phyloP scores from a whole-genome alignment of 2,888 invertebrate genomes.

The Hirtodrosophila alboralis region DNA sequence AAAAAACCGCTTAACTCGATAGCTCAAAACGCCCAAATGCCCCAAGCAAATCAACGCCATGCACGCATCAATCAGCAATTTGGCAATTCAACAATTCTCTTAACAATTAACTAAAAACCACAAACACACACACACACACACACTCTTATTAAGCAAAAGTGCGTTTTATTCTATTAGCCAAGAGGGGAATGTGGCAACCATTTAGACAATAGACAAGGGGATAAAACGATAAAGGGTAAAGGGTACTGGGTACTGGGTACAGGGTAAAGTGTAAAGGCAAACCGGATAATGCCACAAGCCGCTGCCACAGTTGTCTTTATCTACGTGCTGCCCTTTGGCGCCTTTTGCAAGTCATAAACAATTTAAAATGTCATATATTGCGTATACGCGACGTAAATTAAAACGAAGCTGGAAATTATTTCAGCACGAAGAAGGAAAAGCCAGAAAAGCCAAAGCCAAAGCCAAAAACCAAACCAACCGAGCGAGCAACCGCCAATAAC shows the following conservation, averaged over 20 bases:
- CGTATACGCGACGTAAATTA: slow-evolving; percentile 73
- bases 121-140: slow-evolving; percentile 16
- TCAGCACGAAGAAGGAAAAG: slow-evolving; percentile 21
- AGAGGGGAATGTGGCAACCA: slow-evolving; percentile 37
- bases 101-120: slow-evolving; percentile 65
- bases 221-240: background rate
- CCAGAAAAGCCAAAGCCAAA: background rate
- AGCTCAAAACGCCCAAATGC: slow-evolving; percentile 37
- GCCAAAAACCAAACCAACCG: slow-evolving; percentile 23
- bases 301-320: slow-evolving; percentile 44
- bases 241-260: too few species aligned
- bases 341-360: slow-evolving; percentile 68
- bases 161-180: slow-evolving; percentile 66
- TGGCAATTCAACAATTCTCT: slow-evolving; percentile 55
- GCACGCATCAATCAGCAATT: slow-evolving; percentile 54
- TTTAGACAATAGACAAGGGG: slow-evolving; percentile 28
- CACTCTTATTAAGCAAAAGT: slow-evolving; percentile 18
- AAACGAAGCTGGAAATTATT: slow-evolving; percentile 60
- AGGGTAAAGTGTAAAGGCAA: too few species aligned
- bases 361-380: slow-evolving; percentile 77
- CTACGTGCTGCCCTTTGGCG: slow-evolving; percentile 42
- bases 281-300: slow-evolving; percentile 4
- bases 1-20: slow-evolving; percentile 56
- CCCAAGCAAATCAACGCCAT: slow-evolving; percentile 65
- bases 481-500: slow-evolving; percentile 14